Evolutionary conservation across 2,888 invertebrate species (phyloP).

Genomic region (Dasypolia templi): DNA sequence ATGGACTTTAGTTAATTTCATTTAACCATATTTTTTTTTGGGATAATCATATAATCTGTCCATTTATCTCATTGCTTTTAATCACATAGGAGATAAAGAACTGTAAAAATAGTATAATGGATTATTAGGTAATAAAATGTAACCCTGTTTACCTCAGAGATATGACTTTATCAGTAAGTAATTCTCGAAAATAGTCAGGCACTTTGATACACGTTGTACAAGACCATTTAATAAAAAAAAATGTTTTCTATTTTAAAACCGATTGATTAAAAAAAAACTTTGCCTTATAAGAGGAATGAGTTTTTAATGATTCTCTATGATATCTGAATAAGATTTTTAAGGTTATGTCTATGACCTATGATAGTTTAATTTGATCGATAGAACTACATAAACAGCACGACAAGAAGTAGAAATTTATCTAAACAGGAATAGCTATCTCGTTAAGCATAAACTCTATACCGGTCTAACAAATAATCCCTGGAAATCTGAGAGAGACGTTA

Average conservation of each 20-base stretch:
- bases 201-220: conserved; percentile 64
- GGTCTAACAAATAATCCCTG: conserved; percentile 54
- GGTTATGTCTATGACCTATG: conserved; percentile 60
- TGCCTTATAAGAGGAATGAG: conserved; percentile 32
- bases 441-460: conserved; percentile 57
- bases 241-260: conserved; percentile 9
- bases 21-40: not conserved
- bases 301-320: conserved; percentile 38
- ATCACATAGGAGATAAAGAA: conserved; percentile 33
- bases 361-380: conserved; percentile 66
- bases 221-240: conserved; percentile 24
- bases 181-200: conserved; percentile 72
- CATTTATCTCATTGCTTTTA: conserved; percentile 35
- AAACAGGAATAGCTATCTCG: conserved; percentile 67
- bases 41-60: conserved; percentile 5
- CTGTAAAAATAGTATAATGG: conserved; percentile 42
- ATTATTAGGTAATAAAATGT: conserved; percentile 51
- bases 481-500: conserved; percentile 55
- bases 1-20: not conserved
- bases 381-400: conserved; percentile 72
- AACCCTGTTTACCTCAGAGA: conserved; percentile 85
- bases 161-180: conserved; percentile 73
- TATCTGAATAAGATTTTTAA: conserved; percentile 47
- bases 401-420: conserved; percentile 66
- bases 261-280: not conserved